Conservation (phyloP, 2,797 vertebrate species). For the Lacerta agilis region DNA sequence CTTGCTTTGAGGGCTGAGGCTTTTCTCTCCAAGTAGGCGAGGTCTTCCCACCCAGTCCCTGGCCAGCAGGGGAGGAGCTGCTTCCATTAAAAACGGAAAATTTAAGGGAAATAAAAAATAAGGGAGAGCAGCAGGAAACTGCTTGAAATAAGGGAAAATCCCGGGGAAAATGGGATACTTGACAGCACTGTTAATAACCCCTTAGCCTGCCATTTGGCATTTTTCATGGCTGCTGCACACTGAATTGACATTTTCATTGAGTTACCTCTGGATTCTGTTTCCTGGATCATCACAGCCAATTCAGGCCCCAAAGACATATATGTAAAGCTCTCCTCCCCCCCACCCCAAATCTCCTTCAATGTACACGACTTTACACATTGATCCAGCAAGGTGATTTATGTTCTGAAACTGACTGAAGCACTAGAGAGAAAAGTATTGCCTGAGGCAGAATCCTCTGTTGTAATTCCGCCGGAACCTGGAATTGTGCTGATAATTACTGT, state of each 20-base stretch:
- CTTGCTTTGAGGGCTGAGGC: too few species aligned
- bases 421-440: not conserved
- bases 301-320: not conserved
- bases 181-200: not conserved
- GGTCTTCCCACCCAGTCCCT: too few species aligned
- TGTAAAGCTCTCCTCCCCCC: too few species aligned
- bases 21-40: too few species aligned
- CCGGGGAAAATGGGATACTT: too few species aligned
- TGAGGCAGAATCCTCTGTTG: not conserved
- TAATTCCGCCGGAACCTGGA: not conserved
- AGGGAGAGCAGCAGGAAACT: too few species aligned
- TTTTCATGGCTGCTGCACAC: not conserved
- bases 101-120: too few species aligned
- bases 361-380: not conserved
- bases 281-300: not conserved
- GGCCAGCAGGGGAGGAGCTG: too few species aligned
- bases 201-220: not conserved
- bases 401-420: not conserved
- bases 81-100: too few species aligned
- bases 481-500: not conserved
- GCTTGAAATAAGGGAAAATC: too few species aligned
- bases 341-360: too few species aligned
- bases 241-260: not conserved
- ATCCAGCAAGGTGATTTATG: not conserved
- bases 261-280: not conserved